Base-by-base conservation (phyloP, 2,113 vertebrate genomes). In the Hippocampus zosterae region DNA sequence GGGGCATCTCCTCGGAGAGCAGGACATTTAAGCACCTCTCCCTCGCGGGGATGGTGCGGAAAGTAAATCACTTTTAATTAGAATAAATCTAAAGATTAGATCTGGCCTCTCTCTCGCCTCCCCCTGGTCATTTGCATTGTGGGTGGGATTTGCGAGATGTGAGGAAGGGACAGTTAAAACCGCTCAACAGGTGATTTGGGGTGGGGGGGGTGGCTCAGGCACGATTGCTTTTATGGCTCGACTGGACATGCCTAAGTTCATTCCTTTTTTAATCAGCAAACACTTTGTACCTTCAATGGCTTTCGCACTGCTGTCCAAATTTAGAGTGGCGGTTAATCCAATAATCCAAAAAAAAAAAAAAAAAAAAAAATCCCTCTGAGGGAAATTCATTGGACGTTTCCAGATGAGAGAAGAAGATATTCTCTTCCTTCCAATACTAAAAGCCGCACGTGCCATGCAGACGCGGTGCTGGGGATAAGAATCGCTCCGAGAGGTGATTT, bases 11-110 rank as follows among this genome's bases (percentile, higher is more conserved):
- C 78, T 87, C 63, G 15, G 75, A 76, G 85, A 87, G 81, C 69
- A 89, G 87, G 86, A 87, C 87, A 90, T 86, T 65, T 67, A 85
- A 81, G 57, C 64, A 65, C 63, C 63, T 65, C 89, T 84, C 80
- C 76, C 82, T 83, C 83, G 75, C 66, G 70, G 81, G 67, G 76
- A 82, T 59, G 50, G 48, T 65, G 53, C 73, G 62, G 67, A 77
- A 89, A 90, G 87, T 79, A 80, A 91, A 91, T 90, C 81, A 83
- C 84, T 92, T 93, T 88, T 90, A 92, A 94, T 93, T 92, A 92
- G 71, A 84, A 90, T 85, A 89, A 88, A 89, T 85, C 90, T 84
- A 70, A 79, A 91, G 91, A 92, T 91, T 89, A 93, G 59, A 87
- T 87, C 42, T 18, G 88, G 80, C 76, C 85, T 90, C 88, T 86